A percentile compares a stretch with the other conserved stretches of the same genome.
Conservation (phyloP, 2,888 invertebrate genomes). For the Tetheella fluctuosa region DNA sequence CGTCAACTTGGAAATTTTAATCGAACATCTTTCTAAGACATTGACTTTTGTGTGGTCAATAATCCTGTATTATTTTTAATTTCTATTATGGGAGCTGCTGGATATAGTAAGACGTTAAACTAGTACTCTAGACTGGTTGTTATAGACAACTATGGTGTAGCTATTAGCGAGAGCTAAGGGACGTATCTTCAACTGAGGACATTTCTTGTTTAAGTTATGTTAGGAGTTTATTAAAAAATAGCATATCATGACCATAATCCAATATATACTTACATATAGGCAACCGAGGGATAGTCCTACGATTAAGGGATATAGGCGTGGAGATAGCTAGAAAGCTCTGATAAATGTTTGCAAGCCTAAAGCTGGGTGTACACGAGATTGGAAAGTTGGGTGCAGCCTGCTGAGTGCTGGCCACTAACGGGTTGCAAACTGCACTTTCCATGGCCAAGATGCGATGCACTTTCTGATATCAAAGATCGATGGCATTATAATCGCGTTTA, state of each 20-base stretch:
- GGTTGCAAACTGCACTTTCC: conserved; percentile 69
- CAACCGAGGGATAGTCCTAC: conserved; percentile 13
- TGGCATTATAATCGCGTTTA: conserved; percentile 34
- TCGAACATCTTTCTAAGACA: neutral
- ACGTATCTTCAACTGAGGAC: too few relatives aligned
- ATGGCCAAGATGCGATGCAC: conserved; percentile 50
- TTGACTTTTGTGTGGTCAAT: neutral
- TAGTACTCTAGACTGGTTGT: neutral
- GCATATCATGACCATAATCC: too few relatives aligned
- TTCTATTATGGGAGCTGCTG: neutral
- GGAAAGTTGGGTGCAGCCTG: conserved; percentile 77
- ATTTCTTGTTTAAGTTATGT: too few relatives aligned
- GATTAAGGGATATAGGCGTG: conserved; percentile 22
- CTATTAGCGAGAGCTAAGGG: too few relatives aligned
- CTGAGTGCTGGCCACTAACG: conserved; percentile 59
- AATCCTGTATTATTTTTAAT: conserved; percentile 2
- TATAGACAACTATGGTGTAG: too few relatives aligned
- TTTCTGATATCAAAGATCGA: conserved; percentile 66
- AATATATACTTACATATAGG: neutral
- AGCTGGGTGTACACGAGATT: conserved; percentile 60
- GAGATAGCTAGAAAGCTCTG: conserved; percentile 64
- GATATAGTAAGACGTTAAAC: neutral
- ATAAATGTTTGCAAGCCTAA: conserved; percentile 54
- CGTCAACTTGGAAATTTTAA: neutral
- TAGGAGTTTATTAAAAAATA: too few relatives aligned